Base-by-base conservation (phyloP, 2,113 vertebrate genomes). In the Nycticorax nycticorax region DNA sequence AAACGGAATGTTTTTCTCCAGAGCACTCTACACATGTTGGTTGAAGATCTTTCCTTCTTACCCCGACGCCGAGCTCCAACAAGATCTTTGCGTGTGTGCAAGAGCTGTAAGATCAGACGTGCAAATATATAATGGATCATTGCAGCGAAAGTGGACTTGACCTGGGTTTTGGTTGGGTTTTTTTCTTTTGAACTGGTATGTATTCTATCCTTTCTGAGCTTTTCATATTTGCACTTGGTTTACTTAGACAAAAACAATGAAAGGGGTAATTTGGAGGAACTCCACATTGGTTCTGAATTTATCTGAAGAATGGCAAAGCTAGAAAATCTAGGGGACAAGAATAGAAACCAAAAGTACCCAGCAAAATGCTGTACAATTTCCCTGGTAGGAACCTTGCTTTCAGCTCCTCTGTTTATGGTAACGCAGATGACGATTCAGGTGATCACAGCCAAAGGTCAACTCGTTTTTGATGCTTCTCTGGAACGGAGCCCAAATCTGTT, bases 21-120 rank as follows among this genome's bases (percentile, higher is more conserved):
- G 52, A 47, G 9, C 13, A 23, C 8, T 55, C 22, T 14, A 23
- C 4, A 7, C 1, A 5, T 14, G 11, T 32, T 50, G 62, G 15
- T 18, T 59, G 57, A 83, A 47, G 43, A 15, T 15, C 24, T 72
- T 63, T 75, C 39, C 12, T 63, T 82, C 20, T 85, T 45, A 62
- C 2, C 17, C n/a, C 41, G 19, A 48, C 1, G 2, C 27, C 1
- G 1, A 64, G 26, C 32, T 69, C 35, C 41, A 71, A 8, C 7
- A 68, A 50, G 50, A 11, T 18, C 7, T 53, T 26, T 30, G 8
- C 33, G 19, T 18, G 9, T 33, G 9, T 60, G 22, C 45, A 80
- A 47, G 80, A 68, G 37, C 63, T 80, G 28, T 43, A 78, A 72
- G 66, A 73, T 33, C 57, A 90, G 57, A n/a, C 2, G 4, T 71